phyloP scores from a whole-genome alignment of 2,113 vertebrate genomes.

The Eptesicus fuscus region DNA sequence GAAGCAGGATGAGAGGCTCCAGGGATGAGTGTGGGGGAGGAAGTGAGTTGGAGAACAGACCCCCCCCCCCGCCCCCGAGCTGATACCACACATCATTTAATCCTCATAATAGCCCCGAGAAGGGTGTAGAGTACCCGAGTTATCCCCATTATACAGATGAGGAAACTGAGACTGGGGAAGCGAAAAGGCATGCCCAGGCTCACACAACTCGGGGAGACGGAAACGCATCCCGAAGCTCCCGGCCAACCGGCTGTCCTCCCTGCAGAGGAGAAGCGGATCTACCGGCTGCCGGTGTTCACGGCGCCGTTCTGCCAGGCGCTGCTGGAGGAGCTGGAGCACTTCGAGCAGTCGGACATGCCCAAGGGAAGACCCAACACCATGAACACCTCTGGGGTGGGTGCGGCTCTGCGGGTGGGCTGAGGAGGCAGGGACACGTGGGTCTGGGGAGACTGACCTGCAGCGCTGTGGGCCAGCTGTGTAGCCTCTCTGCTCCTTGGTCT shows the following conservation, averaged over 20 bases:
- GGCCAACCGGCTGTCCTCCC: fast-evolving
- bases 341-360: constrained; percentile 91
- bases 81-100: fast-evolving
- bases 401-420: fast-evolving
- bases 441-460: too few relatives aligned
- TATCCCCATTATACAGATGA: background rate
- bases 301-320: constrained; percentile 88
- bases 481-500: background rate
- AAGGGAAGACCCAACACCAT: constrained; percentile 97
- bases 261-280: constrained; percentile 90
- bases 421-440: background rate
- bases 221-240: fast-evolving
- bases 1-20: background rate
- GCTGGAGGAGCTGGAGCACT: constrained; percentile 93
- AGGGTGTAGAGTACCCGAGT: fast-evolving
- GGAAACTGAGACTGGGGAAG: background rate
- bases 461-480: background rate
- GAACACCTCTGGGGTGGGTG: constrained; percentile 95
- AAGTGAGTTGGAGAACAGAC: background rate
- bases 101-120: background rate
- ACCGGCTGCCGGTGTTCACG: constrained; percentile 90
- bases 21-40: background rate
- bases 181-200: background rate
- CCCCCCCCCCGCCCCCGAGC: too few relatives aligned
- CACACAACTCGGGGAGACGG: background rate